Conservation (phyloP, 2,888 invertebrate species). For the Eilema sororculum region DNA sequence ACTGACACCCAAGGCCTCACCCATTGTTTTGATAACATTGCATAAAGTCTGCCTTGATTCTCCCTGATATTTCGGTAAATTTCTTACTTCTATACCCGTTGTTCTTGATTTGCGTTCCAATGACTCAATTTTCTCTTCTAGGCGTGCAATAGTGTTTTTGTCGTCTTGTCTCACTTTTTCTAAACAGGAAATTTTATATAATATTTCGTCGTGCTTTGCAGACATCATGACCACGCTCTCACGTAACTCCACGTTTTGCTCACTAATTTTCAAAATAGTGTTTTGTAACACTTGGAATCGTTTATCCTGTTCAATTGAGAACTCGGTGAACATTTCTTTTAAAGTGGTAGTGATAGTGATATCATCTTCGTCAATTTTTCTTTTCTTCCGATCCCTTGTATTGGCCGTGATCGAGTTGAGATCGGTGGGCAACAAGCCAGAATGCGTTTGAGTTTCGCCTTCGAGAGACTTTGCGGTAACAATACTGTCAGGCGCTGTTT, state of each 20-base stretch:
- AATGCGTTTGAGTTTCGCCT: no score
- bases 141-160: not conserved
- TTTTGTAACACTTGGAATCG: not conserved
- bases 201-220: not conserved
- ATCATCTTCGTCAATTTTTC: not conserved
- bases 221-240: not conserved
- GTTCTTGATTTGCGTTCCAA: constrained; percentile 1
- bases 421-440: not conserved
- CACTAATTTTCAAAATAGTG: not conserved
- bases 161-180: not conserved
- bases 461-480: no score
- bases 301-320: not conserved
- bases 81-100: constrained; percentile 3
- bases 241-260: not conserved
- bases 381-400: not conserved
- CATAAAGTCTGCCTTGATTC: not conserved
- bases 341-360: not conserved
- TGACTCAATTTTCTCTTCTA: constrained; percentile 2
- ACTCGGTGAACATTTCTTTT: not conserved
- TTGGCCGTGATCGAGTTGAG: not conserved
- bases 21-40: not conserved
- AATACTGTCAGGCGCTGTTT: no score
- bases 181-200: not conserved
- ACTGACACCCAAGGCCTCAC: not conserved
- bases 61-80: not conserved